Conservation (phyloP, 2,888 invertebrate species). For the Entomobrya multifasciata region DNA sequence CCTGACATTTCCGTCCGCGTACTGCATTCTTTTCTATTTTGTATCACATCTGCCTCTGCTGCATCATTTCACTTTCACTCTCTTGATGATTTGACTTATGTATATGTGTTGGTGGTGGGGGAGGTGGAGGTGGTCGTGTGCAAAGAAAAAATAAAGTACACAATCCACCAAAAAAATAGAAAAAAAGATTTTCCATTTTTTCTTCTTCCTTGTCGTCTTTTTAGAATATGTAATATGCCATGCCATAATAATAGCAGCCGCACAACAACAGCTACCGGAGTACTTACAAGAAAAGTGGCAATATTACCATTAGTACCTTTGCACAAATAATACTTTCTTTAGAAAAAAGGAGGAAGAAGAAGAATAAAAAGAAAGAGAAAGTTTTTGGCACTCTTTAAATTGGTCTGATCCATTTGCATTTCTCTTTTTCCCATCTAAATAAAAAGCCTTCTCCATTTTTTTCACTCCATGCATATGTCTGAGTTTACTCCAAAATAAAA, state of each 20-base stretch:
- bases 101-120: no score
- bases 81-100: conserved; percentile 63
- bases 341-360: conserved; percentile 51
- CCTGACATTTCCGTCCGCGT: conserved; percentile 75
- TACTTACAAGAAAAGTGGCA: conserved; percentile 1
- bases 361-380: no score
- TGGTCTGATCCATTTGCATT: conserved; percentile 80
- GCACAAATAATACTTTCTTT: conserved; percentile 62
- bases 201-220: conserved; percentile 43
- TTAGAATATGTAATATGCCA: conserved; percentile 48
- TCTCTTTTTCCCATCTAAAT: no score
- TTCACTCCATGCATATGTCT: no score
- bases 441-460: no score
- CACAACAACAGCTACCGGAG: no score
- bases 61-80: conserved; percentile 78
- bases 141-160: no score
- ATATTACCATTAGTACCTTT: conserved; percentile 64
- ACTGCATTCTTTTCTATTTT: no score
- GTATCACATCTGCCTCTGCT: conserved; percentile 77
- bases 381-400: conserved; percentile 80
- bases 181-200: conserved; percentile 43
- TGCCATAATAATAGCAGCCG: no score
- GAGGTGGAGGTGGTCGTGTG: no score
- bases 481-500: no score
- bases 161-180: conserved; percentile 28